Evolutionary conservation across 2,888 invertebrate genomes (phyloP), one percentile per base, ranked within the genome.

Genomic region (Petrolisthes manimaculis): DNA sequence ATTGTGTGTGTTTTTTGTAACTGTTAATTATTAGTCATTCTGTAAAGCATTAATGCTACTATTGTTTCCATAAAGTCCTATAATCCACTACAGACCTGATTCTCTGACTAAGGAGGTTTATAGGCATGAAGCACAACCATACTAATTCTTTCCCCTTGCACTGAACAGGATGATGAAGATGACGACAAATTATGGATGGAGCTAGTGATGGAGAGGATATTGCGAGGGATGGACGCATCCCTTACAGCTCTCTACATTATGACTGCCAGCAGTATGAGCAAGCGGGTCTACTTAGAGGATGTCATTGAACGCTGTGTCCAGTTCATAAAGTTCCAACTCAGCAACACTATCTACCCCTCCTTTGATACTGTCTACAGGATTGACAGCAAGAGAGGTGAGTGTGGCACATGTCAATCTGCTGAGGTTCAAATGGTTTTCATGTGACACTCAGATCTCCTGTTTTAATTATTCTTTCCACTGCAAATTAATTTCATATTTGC

Each of bases 281-380:
- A 98, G 93, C 96, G 98, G 92, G 97, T 99, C 91, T 97, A 98
- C 93, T 95, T 99, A 92, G 99, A 99, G 94, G 99, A 99, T 93
- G 97, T 99, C 92, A 99, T 99, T 92, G 99, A 99, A 93, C 95
- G 97, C 92, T 96, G 99, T 92, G 97, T 99, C 83, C 95, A 97
- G 93, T 97, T 98, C 93, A 96, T 97, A 92, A 99, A 99, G 94
- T 98, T 97, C 94, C 98, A 99, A 94, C 94, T 99, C 89, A 96
- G 96, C 92, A 98, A 99, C 93, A 98, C 99, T 0, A 97, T 99
- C 92, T 99, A 97, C 94, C 99, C 99, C 80, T 97, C 98, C 14
- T 99, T 97, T 93, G 99, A 99, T 94, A 97, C 98, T 3, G 98
- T 99, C 9, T 98, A 98, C 93, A 95, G 97, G 92, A 94, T 96